A percentile compares a stretch with the other conserved stretches of the same genome.
Evolutionary conservation across 2,113 vertebrate genomes (phyloP).

Genomic region (Ammodytes marinus): DNA sequence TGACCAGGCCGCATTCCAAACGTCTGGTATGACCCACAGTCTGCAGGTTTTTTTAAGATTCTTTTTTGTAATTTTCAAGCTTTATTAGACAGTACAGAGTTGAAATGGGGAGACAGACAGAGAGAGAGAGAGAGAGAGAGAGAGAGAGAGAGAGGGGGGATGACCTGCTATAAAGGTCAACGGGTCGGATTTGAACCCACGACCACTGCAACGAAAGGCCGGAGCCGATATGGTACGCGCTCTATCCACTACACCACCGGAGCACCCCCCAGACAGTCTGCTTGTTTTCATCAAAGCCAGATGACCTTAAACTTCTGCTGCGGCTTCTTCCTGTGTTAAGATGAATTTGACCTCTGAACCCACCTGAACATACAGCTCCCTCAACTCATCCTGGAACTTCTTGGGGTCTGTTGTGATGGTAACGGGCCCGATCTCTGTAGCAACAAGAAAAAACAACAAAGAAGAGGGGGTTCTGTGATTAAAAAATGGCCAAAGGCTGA

Average conservation of each 20-base stretch:
- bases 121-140: too few relatives aligned
- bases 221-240: too few relatives aligned
- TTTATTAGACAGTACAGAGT: too few relatives aligned
- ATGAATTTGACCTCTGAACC: constrained; percentile 55
- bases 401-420: constrained; percentile 98
- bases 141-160: too few relatives aligned
- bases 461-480: constrained; percentile 37
- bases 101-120: too few relatives aligned
- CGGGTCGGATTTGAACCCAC: too few relatives aligned
- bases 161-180: too few relatives aligned
- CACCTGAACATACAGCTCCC: constrained; percentile 99
- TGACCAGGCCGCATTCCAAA: not conserved
- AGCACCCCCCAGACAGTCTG: constrained; percentile 8
- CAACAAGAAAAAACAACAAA: constrained; percentile 63
- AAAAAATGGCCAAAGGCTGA: constrained; percentile 39
- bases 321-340: constrained; percentile 14
- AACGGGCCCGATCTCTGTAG: constrained; percentile 96
- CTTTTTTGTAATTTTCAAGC: too few relatives aligned
- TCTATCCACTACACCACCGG: not conserved
- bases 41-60: constrained; percentile 5
- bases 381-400: constrained; percentile 97
- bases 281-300: constrained; percentile 51
- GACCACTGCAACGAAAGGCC: too few relatives aligned
- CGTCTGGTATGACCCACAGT: constrained; percentile 26
- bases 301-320: constrained; percentile 38